A percentile compares a stretch with the other conserved stretches of the same genome.
Conservation (phyloP, 2,888 invertebrate genomes). For the Stegophylla sp. region DNA sequence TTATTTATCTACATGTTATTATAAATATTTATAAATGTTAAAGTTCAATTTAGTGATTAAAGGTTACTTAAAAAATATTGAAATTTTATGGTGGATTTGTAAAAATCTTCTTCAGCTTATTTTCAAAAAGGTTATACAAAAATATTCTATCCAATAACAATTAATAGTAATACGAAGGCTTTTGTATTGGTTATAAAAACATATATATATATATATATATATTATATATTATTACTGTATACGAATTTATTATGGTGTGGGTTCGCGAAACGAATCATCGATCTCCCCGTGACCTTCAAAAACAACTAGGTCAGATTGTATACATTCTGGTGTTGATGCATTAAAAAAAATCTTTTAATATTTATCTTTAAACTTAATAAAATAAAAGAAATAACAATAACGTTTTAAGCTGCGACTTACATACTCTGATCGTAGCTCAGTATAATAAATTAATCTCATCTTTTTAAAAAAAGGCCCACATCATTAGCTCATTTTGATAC, state of each 20-base stretch:
- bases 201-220: too few relatives aligned
- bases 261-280: constrained; percentile 39
- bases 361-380: background rate
- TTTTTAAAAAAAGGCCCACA: too few relatives aligned
- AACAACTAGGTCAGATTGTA: constrained; percentile 38
- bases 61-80: too few relatives aligned
- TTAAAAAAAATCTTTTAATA: background rate
- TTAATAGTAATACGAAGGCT: background rate
- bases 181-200: background rate
- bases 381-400: background rate
- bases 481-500: too few relatives aligned
- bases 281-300: constrained; percentile 41
- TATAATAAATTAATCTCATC: too few relatives aligned
- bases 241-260: background rate
- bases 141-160: background rate
- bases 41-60: too few relatives aligned
- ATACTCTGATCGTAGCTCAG: too few relatives aligned
- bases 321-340: background rate
- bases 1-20: too few relatives aligned
- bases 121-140: background rate
- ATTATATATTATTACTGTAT: background rate
- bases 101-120: background rate
- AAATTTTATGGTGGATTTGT: background rate
- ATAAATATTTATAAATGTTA: too few relatives aligned
- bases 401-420: background rate